These are phyloP conservation scores for Gadus macrocephalus DNA, from an alignment of 2,113 vertebrate genomes.

Conservation along the genomic window DNA sequence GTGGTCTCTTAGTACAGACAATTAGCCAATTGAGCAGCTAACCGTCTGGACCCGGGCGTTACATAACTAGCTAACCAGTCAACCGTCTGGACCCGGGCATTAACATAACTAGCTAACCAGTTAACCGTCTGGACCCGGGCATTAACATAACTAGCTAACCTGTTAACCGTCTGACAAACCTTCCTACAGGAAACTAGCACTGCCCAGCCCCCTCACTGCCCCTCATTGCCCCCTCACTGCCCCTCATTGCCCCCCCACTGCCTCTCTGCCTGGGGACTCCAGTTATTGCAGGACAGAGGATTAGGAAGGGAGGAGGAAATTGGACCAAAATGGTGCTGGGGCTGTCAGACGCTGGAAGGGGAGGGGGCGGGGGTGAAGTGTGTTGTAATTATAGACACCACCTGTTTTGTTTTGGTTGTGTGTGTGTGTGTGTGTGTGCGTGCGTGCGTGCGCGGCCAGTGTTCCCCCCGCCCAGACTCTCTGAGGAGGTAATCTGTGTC, in stretches of 20 bases:
- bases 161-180: conserved; percentile 45
- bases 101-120: no score
- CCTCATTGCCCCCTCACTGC: conserved; percentile 41
- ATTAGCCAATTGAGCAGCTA: no score
- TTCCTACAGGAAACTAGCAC: conserved; percentile 31
- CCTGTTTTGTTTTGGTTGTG: conserved; percentile 41
- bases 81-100: conserved; percentile 18
- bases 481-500: no score
- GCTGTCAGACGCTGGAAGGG: conserved; percentile 44
- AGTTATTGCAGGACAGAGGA: conserved; percentile 3
- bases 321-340: conserved; percentile 51
- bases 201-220: conserved; percentile 36
- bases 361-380: conserved; percentile 36
- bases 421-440: conserved; percentile 41
- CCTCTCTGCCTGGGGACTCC: conserved; percentile 30
- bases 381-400: conserved; percentile 46
- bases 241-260: conserved; percentile 27
- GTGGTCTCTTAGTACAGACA: no score
- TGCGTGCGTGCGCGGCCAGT: no score
- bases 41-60: neutral
- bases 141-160: conserved; percentile 25
- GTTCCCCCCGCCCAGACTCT: no score
- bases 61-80: conserved; percentile 29
- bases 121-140: neutral
- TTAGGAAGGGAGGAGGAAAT: conserved; percentile 17